phyloP scores from a whole-genome alignment of 2,888 invertebrate genomes.

The Cantharis lateralis region DNA sequence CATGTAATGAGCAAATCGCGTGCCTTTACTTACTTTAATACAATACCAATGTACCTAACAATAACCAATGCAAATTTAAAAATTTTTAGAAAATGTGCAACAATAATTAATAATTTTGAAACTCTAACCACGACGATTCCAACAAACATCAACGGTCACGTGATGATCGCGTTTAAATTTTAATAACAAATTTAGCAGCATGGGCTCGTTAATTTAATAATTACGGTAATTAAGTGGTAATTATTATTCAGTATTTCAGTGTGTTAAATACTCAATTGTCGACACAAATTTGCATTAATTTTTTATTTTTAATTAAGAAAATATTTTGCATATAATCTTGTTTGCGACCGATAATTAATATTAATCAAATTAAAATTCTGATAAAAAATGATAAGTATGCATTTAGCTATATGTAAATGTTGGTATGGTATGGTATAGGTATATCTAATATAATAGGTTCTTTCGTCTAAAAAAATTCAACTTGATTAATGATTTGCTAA shows the following conservation, averaged over 20 bases:
- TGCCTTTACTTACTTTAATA: conserved; percentile 44
- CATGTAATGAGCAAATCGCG: conserved; percentile 47
- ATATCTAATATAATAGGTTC: conserved; percentile 9
- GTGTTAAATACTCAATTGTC: not conserved
- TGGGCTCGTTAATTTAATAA: not conserved
- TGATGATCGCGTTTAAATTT: not conserved
- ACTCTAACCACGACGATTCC: not conserved
- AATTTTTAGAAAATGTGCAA: conserved; percentile 1
- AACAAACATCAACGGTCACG: not conserved
- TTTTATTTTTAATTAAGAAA: not conserved
- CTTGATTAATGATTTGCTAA: conserved; percentile 33
- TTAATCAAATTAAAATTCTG: not conserved
- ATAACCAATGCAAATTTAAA: conserved; percentile 27
- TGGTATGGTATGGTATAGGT: not conserved
- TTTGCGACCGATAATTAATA: not conserved
- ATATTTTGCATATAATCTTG: not conserved
- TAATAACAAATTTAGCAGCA: not conserved
- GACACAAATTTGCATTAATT: not conserved
- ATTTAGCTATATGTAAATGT: conserved; percentile 1
- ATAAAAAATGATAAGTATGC: not conserved
- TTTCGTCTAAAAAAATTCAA: conserved; percentile 13
- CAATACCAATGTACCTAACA: conserved; percentile 23
- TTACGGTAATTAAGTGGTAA: not conserved
- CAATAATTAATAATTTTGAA: not conserved
- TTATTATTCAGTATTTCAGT: not conserved